Percentiles rank a stretch among this genome's conserved stretches.
Conservation (phyloP, 2,113 vertebrate genomes). For the Rafetus swinhoei region DNA sequence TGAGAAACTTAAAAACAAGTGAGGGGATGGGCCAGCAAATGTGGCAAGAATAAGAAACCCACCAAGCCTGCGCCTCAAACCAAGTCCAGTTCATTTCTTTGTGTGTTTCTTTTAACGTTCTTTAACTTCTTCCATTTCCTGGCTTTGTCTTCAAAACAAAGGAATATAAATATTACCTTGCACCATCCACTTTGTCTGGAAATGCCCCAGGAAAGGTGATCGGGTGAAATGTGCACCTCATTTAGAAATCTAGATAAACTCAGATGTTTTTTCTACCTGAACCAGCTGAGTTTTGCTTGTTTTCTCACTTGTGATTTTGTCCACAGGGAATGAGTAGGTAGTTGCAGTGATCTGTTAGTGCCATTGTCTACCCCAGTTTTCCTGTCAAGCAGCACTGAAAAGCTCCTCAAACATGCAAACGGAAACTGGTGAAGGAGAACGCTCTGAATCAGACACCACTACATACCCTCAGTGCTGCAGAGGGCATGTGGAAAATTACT, state of each 20-base stretch:
- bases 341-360: not conserved
- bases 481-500: not conserved
- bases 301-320: not conserved
- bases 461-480: not conserved
- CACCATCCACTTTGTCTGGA: not conserved
- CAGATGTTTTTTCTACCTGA: not conserved
- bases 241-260: not conserved
- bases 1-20: accelerated
- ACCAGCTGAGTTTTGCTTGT: not conserved
- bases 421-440: not conserved
- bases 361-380: not conserved
- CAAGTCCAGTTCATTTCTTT: not conserved
- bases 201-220: not conserved
- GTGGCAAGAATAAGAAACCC: not conserved
- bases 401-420: accelerated
- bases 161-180: not conserved
- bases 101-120: not conserved
- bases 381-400: accelerated
- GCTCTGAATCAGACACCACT: conserved; percentile 1
- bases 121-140: not conserved
- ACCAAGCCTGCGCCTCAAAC: not conserved
- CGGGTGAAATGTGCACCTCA: not conserved
- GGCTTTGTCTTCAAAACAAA: not conserved
- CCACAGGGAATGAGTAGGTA: not conserved
- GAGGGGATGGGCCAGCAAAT: not conserved